Evolutionary conservation across 2,113 vertebrate genomes (phyloP).

Genomic region (Lynx canadensis): DNA sequence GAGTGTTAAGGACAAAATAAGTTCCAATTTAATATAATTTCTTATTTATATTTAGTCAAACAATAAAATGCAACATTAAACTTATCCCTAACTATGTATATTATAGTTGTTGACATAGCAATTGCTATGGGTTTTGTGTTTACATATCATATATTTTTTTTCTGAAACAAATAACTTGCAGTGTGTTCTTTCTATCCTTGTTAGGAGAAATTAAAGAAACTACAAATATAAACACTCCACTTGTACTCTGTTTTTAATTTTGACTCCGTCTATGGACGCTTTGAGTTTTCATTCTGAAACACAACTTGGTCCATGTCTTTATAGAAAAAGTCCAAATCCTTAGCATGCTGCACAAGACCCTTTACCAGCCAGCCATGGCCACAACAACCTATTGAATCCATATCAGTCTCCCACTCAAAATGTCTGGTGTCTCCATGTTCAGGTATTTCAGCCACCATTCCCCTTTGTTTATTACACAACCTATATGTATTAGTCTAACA

Average conservation of each 20-base stretch:
- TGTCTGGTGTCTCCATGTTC: background rate
- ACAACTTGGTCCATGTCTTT: background rate
- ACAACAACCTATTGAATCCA: background rate
- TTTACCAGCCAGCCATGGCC: background rate
- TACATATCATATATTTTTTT: background rate
- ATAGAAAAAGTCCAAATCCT: background rate
- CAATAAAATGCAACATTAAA: conserved; percentile 33
- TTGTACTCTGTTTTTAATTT: background rate
- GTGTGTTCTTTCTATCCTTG: background rate
- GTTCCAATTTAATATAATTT: background rate
- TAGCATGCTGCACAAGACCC: background rate
- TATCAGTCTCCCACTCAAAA: background rate
- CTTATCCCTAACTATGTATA: background rate
- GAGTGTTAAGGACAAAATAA: conserved; percentile 38
- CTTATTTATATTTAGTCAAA: background rate
- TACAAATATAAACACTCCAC: background rate
- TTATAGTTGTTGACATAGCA: background rate
- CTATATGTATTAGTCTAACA: background rate
- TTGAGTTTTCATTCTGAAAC: conserved; percentile 40
- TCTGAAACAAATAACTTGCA: background rate
- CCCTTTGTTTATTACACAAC: background rate
- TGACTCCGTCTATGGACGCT: background rate
- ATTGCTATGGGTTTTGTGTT: background rate
- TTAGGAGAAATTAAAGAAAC: conserved; percentile 23
- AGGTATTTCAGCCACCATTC: background rate